Percentiles rank a stretch among this genome's conserved stretches.
Conservation (phyloP, 2,888 invertebrate genomes). For the Leptinotarsa tumamoca region DNA sequence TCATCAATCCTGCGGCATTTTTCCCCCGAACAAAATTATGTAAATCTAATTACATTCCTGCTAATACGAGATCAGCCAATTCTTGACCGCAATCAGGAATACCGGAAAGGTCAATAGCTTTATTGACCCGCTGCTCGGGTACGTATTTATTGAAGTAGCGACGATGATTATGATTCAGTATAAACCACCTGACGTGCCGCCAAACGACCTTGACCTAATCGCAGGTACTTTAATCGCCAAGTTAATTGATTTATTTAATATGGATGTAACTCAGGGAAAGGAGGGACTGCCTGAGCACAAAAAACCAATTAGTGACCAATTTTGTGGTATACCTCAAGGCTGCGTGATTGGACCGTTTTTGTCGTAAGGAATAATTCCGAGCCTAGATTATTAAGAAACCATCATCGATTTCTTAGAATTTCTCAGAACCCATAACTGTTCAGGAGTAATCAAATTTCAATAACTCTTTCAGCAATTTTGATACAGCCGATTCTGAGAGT, state of each 20-base stretch:
- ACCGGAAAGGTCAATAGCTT: conserved; percentile 3
- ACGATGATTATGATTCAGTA: conserved; percentile 2
- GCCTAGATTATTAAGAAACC: too few species aligned
- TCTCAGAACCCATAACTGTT: too few species aligned
- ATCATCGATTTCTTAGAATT: too few species aligned
- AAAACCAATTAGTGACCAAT: not conserved
- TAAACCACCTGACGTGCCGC: conserved; percentile 5
- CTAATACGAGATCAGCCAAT: conserved; percentile 3
- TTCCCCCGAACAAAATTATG: not conserved
- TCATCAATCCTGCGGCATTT: not conserved
- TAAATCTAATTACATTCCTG: not conserved
- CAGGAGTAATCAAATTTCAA: too few species aligned
- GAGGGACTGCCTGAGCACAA: too few species aligned
- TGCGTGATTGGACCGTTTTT: too few species aligned
- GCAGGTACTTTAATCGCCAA: not conserved
- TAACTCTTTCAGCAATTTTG: too few species aligned
- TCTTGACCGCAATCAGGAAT: not conserved
- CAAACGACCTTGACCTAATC: conserved; percentile 16
- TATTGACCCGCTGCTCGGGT: not conserved
- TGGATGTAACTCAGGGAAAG: not conserved
- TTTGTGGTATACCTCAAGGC: not conserved
- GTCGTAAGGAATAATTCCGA: too few species aligned
- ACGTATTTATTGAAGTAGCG: not conserved
- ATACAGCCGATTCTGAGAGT: too few species aligned
- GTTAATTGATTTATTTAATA: not conserved